Conservation (phyloP, 2,797 vertebrate genomes). For the Mus spretus region DNA sequence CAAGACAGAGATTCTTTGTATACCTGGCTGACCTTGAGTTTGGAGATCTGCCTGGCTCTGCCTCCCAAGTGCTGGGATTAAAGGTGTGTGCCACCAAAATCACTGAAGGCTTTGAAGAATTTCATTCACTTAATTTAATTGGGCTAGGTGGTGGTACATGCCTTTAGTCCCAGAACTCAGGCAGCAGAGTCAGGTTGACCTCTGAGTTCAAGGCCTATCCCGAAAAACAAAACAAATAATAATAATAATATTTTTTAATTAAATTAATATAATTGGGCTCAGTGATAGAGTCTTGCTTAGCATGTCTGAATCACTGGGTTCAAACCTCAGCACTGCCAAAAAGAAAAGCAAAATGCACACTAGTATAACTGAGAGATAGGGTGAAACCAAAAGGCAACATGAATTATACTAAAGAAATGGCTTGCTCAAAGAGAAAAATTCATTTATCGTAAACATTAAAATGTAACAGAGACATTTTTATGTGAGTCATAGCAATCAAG, state of each 20-base stretch:
- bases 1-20: background rate
- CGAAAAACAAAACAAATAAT: background rate
- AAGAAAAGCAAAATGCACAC: background rate
- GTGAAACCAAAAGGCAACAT: conserved; percentile 52
- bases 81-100: background rate
- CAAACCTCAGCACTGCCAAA: background rate
- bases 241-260: background rate
- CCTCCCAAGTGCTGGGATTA: background rate
- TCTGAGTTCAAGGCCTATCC: background rate
- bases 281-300: background rate
- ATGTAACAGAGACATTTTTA: conserved; percentile 1
- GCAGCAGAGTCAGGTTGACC: background rate
- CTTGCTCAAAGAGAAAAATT: conserved; percentile 39
- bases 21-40: background rate
- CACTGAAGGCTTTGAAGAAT: conserved; percentile 53
- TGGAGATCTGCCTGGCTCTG: background rate
- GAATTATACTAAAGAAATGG: conserved; percentile 29
- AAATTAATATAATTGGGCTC: background rate
- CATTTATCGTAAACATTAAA: conserved; percentile 30
- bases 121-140: conserved; percentile 25
- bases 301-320: background rate
- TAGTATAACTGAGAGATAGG: conserved; percentile 49
- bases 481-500: background rate
- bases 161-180: background rate
- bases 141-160: background rate